Evolutionary conservation across 2,113 vertebrate species (phyloP), one percentile per base, ranked within the genome.

Genomic region (Calonectris borealis): DNA sequence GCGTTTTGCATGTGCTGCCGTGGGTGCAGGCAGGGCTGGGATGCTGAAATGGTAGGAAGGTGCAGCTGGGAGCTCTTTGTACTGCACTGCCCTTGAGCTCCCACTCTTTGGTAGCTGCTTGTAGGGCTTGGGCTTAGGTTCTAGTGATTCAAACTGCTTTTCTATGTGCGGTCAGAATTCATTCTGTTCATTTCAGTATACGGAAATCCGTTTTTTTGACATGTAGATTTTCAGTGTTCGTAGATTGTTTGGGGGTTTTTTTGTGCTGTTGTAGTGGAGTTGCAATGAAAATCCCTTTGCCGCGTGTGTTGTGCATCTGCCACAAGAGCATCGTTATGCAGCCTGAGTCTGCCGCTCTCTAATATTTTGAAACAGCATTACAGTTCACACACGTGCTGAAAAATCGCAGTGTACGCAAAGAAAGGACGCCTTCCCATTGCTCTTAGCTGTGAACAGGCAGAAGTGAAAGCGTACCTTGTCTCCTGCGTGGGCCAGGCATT

Each of bases 391-490:
- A 1, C 11, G 2, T 65, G 52, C 80, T 77, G 58, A 73, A 73
- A 75, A 77, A 31, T 22, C 25, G 4, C 44, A 57, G 18, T 29
- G 25, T 12, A 7, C 5, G 9, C 76, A 49, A 51, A 75, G 65
- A 40, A 55, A 44, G 44, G 62, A 48, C 0, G 6, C 29, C 34
- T 82, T 94, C 34, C 57, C 34, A 5, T 79, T 76, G 40, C 70
- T 72, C 32, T 64, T 55, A 68, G 83, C 71, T 69, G n/a, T 10
- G 68, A 71, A 52, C 42, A 58, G 64, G 46, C 82, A 96, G 90
- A 97, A 97, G 93, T 85, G 95, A 97, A 95, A 95, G 95, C 71
- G 0, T 26, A 11, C 42, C 83, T 83, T 48, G 4, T 40, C 71
- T 62, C 31, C 38, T 48, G 18, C 5, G 16, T 29, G 26, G 69